Percentiles rank a stretch among this genome's conserved stretches.
Conservation (phyloP, 1,140 invertebrate genomes). For the Zaprionus davidi region DNA sequence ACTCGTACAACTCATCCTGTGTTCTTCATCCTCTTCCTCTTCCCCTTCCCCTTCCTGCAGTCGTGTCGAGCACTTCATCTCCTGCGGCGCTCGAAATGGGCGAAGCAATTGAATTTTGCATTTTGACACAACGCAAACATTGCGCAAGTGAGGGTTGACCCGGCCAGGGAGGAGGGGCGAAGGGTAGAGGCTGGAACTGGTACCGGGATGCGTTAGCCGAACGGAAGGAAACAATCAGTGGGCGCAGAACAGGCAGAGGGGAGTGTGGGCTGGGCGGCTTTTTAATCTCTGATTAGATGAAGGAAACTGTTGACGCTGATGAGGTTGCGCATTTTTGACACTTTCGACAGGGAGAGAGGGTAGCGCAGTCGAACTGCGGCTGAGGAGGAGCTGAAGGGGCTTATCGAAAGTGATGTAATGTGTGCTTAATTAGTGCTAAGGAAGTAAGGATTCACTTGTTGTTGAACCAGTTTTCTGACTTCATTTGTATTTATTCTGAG, state of each 20-base stretch:
- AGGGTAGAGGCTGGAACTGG: neutral
- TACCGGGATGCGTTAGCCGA: conserved; percentile 4
- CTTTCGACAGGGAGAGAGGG: conserved; percentile 4
- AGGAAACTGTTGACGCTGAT: conserved; percentile 68
- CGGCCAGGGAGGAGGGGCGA: neutral
- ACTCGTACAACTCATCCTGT: neutral
- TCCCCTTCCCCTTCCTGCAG: neutral
- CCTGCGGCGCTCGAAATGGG: conserved; percentile 51
- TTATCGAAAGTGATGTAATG: neutral
- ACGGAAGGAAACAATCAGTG: conserved; percentile 62
- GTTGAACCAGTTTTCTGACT: neutral
- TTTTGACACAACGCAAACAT: conserved; percentile 67
- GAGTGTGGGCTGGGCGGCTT: conserved; percentile 48
- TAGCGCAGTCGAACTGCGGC: neutral
- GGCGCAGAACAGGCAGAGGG: conserved; percentile 48
- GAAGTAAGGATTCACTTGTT: neutral
- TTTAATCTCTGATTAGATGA: conserved; percentile 83
- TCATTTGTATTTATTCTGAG: neutral
- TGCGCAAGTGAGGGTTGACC: conserved; percentile 17
- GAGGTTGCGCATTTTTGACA: conserved; percentile 69
- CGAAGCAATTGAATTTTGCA: conserved; percentile 83
- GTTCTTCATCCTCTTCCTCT: conserved; percentile 1
- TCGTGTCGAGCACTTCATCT: conserved; percentile 7
- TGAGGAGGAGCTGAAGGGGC: neutral
- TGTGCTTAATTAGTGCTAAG: neutral